Base-by-base conservation (phyloP, 1,140 invertebrate species). In the Brachionus calyciflorus region DNA sequence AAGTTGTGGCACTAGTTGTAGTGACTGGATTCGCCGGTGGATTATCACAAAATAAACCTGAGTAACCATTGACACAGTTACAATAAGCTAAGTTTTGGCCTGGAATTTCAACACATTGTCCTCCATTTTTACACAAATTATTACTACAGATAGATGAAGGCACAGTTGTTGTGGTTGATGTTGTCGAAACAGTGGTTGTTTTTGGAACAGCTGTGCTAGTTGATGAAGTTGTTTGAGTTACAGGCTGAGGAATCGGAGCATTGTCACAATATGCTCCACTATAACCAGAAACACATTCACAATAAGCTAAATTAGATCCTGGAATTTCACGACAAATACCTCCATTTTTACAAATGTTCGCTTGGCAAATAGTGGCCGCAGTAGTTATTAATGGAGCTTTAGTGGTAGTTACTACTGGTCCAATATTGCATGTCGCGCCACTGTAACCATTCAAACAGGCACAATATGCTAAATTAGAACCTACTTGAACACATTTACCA, bases 21-120 rank as follows among this genome's bases (percentile, higher is more conserved):
- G 26, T 12, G 14, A 14, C 33, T 14, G 55, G n/a, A n/a, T n/a
- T n/a, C n/a, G n/a, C n/a, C n/a, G 69, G 51, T n/a, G 46, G 12
- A 2, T 51, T 51, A 19, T 73, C 30, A 55, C 69, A 73, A 73
- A 51, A 51, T 7, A 17, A 21, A 2, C 60, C 60, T n/a, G 60
- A 30, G 26, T 44, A 65, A 26, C 60, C 60, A 44, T 24, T 65
- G 21, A 14, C 30, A 21, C 60, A 65, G 0, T 41, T 28, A 44
- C 60, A 65, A 65, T 14, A 28, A 44, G 60, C 60, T 10, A 65
- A 44, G 44, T 65, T 65, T 24, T 17, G 12, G 5, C 9, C 17
- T 26, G 24, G 19, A 24, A 17, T 6, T 44, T 10, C 12, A 55
- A 21, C 6, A 65, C 60, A 65, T 19, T 4, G 14, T 10, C 60